Conservation (phyloP, 2,888 invertebrate genomes). For the Scotopteryx bipunctaria region DNA sequence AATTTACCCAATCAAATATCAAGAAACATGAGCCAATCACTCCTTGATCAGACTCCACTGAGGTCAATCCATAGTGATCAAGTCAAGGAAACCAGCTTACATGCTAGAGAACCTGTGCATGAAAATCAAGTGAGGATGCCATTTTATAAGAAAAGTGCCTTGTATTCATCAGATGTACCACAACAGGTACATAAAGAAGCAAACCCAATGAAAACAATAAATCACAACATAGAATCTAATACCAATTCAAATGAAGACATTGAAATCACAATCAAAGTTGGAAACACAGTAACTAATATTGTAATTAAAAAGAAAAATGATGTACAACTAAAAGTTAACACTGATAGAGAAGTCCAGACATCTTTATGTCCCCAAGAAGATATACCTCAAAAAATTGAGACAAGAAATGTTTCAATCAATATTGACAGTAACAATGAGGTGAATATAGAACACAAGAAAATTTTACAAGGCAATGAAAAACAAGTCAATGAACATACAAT, state of each 20-base stretch:
- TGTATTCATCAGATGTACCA: constrained; percentile 26
- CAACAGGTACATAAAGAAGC: constrained; percentile 29
- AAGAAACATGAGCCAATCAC: constrained; percentile 12
- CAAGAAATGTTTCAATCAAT: constrained; percentile 44
- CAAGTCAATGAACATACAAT: constrained; percentile 21
- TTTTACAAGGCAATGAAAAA: constrained; percentile 26
- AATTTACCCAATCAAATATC: constrained; percentile 1
- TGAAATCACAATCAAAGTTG: constrained; percentile 70
- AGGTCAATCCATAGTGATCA: constrained; percentile 2
- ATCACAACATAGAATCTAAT: constrained; percentile 40
- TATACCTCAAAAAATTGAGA: constrained; percentile 26
- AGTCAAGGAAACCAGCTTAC: neutral
- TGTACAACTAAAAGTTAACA: constrained; percentile 62
- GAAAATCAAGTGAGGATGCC: constrained; percentile 42
- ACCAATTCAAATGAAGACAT: constrained; percentile 58
- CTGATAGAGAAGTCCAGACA: constrained; percentile 67
- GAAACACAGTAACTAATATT: constrained; percentile 66
- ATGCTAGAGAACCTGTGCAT: neutral
- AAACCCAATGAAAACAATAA: constrained; percentile 31
- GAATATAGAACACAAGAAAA: constrained; percentile 29
- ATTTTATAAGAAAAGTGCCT: constrained; percentile 59
- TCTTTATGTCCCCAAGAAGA: constrained; percentile 43
- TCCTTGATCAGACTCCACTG: constrained; percentile 7
- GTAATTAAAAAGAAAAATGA: constrained; percentile 66
- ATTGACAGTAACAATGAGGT: constrained; percentile 37